phyloP scores from a whole-genome alignment of 2,888 invertebrate species.

The Mactromeris polynyma region DNA sequence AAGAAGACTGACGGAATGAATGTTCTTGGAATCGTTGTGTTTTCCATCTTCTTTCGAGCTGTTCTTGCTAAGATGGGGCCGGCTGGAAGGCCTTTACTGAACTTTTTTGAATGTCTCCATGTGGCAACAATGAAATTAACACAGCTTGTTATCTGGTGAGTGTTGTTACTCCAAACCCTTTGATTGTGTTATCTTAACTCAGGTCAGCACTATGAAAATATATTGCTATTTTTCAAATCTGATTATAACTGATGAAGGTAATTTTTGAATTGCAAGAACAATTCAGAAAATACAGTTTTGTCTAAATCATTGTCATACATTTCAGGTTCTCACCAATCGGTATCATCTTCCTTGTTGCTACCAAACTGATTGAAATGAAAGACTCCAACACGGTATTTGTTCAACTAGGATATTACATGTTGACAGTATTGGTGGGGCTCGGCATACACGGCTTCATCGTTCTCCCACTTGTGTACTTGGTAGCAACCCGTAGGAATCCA shows the following conservation, averaged over 20 bases:
- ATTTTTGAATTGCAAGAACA: too few species aligned
- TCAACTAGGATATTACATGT: conserved; percentile 95
- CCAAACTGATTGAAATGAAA: conserved; percentile 96
- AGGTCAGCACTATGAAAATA: too few species aligned
- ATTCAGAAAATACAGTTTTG: too few species aligned
- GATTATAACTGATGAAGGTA: too few species aligned
- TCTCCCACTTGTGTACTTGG: conserved; percentile 94
- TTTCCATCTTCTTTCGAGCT: conserved; percentile 92
- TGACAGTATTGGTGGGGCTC: conserved; percentile 94
- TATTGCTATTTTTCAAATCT: too few species aligned
- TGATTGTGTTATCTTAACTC: too few species aligned
- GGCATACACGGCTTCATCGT: conserved; percentile 96
- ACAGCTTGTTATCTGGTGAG: conserved; percentile 97
- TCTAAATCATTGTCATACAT: not conserved
- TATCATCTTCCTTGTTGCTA: conserved; percentile 89
- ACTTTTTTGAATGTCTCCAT: conserved; percentile 94
- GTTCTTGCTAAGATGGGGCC: conserved; percentile 95
- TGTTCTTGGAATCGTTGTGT: conserved; percentile 88
- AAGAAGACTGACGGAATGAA: conserved; percentile 83
- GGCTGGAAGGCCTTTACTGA: conserved; percentile 93
- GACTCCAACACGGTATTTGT: conserved; percentile 93
- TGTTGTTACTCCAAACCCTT: too few species aligned
- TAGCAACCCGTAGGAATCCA: conserved; percentile 82
- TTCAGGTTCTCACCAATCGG: conserved; percentile 86
- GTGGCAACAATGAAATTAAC: conserved; percentile 99